These are phyloP conservation scores for Muscidifurax raptorellus DNA, from an alignment of 1,140 invertebrate species.

Conservation along the genomic window DNA sequence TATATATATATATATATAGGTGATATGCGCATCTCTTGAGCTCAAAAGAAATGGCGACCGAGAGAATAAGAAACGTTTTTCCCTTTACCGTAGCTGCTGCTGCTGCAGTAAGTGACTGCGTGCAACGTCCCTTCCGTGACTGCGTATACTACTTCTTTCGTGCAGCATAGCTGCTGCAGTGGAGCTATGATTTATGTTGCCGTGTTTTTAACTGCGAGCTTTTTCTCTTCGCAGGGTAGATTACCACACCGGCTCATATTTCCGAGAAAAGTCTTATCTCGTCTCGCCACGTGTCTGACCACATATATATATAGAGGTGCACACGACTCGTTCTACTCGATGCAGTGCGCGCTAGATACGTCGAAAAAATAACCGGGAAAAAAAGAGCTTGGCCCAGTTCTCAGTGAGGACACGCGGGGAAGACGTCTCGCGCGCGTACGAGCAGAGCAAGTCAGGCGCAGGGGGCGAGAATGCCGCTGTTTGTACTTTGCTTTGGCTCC, in stretches of 20 bases:
- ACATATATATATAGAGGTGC: too few relatives aligned
- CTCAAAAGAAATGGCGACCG: conserved; percentile 8
- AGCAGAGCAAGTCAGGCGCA: not conserved
- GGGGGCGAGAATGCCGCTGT: conserved; percentile 24
- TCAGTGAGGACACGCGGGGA: not conserved
- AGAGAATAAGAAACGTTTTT: not conserved
- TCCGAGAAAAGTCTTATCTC: not conserved
- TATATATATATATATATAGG: not conserved
- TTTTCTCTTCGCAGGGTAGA: not conserved
- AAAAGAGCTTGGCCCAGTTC: not conserved
- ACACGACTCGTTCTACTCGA: not conserved
- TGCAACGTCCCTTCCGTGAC: not conserved
- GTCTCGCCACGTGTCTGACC: too few relatives aligned
- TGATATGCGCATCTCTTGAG: not conserved
- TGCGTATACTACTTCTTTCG: not conserved
- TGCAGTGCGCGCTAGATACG: too few relatives aligned
- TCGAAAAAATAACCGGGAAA: not conserved
- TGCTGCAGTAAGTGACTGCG: not conserved
- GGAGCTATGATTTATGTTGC: not conserved
- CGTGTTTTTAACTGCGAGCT: not conserved
- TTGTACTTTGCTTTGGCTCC: conserved; percentile 27
- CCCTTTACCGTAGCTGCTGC: not conserved
- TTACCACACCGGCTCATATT: not conserved
- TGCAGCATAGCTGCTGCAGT: too few relatives aligned
- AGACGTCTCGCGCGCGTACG: not conserved